Evolutionary conservation across 1,140 invertebrate genomes (phyloP).

Genomic region (Drosophila guanche): DNA sequence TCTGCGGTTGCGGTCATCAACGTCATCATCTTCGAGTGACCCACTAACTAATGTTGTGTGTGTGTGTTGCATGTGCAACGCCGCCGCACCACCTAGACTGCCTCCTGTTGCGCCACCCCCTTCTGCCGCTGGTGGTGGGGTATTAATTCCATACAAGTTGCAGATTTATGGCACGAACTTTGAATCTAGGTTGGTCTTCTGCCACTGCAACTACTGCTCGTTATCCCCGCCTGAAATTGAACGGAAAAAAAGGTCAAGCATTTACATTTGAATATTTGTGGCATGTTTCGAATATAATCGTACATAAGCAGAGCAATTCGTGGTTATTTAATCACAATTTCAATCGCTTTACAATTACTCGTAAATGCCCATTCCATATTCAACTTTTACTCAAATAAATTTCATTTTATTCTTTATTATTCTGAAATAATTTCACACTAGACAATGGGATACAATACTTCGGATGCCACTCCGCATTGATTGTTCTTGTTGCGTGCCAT

Average conservation of each 20-base stretch:
- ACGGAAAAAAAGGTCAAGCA: constrained; percentile 30
- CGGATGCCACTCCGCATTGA: constrained; percentile 9
- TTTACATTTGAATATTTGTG: constrained; percentile 10
- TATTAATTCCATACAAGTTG: constrained; percentile 56
- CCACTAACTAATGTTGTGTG: constrained; percentile 23
- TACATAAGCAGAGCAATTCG: constrained; percentile 31
- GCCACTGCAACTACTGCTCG: constrained; percentile 9
- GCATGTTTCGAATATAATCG: constrained; percentile 22
- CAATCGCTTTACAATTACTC: neutral
- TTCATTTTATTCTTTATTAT: no score
- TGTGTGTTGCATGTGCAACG: constrained; percentile 64
- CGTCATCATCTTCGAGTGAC: constrained; percentile 41
- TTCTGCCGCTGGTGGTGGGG: constrained; percentile 6
- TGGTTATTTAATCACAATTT: constrained; percentile 15
- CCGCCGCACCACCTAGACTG: neutral
- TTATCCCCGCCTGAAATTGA: constrained; percentile 48
- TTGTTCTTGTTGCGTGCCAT: constrained; percentile 15
- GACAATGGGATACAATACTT: no score
- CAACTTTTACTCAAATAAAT: no score
- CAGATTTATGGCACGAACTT: constrained; percentile 68
- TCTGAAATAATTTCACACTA: no score
- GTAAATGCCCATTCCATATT: no score
- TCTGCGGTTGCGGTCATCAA: constrained; percentile 40
- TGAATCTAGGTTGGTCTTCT: constrained; percentile 42
- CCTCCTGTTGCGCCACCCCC: constrained; percentile 8